These are phyloP conservation scores for Mohoua ochrocephala DNA, from an alignment of 2,113 vertebrate species.

Conservation along the genomic window DNA sequence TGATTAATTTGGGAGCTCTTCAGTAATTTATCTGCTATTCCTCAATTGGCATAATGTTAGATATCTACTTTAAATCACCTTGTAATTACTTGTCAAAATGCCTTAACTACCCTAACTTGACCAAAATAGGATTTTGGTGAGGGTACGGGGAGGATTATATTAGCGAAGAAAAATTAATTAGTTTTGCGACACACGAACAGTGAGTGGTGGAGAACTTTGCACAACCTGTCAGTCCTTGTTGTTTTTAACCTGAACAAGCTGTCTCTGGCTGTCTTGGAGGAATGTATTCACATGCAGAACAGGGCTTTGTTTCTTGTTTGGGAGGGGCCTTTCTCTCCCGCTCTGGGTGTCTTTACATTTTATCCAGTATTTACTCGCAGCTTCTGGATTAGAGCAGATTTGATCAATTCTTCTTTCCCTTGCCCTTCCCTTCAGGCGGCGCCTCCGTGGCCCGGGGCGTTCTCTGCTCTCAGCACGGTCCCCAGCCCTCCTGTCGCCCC, in stretches of 20 bases:
- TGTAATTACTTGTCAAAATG: conserved; percentile 77
- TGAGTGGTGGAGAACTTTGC: conserved; percentile 67
- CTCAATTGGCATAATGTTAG: conserved; percentile 73
- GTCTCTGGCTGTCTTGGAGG: conserved; percentile 49
- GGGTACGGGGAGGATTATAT: conserved; percentile 21
- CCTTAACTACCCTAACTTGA: conserved; percentile 81
- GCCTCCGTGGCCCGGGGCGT: background rate
- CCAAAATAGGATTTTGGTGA: conserved; percentile 62
- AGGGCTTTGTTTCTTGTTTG: conserved; percentile 31
- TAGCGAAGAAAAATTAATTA: background rate
- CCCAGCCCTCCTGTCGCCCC: background rate
- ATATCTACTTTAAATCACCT: conserved; percentile 67
- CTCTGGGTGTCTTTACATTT: conserved; percentile 14
- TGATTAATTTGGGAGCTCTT: conserved; percentile 76
- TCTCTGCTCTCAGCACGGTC: background rate
- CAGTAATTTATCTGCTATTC: conserved; percentile 74
- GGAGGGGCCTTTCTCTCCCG: conserved; percentile 6
- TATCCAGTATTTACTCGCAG: conserved; percentile 47
- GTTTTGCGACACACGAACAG: background rate
- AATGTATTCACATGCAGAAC: conserved; percentile 47
- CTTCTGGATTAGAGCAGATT: conserved; percentile 52
- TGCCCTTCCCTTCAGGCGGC: background rate
- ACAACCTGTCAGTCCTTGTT: conserved; percentile 61
- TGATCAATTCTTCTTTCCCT: conserved; percentile 36
- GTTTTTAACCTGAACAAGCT: conserved; percentile 52